Percentiles rank a stretch among this genome's conserved stretches.
phyloP scores from a whole-genome alignment of 2,113 vertebrate species.

The Dendropsophus ebraccatus region DNA sequence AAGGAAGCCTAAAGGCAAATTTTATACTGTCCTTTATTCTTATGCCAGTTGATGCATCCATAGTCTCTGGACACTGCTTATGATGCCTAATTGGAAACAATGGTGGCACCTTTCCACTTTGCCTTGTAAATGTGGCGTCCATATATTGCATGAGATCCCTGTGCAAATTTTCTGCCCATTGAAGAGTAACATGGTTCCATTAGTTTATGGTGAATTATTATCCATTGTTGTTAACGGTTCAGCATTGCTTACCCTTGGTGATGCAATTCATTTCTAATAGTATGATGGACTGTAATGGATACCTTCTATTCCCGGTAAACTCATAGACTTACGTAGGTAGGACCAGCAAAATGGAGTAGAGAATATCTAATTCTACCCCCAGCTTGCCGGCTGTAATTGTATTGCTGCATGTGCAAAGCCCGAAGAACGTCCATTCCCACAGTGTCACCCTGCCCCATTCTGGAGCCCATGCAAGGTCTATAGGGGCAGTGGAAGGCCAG shows the following conservation, averaged over 20 bases:
- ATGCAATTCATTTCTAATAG: not conserved
- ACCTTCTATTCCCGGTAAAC: not conserved
- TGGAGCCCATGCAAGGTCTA: not conserved
- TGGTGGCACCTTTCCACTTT: too few species aligned
- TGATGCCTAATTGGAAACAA: too few species aligned
- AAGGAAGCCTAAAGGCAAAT: not conserved
- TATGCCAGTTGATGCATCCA: not conserved
- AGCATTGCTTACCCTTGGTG: too few species aligned
- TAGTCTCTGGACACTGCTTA: too few species aligned
- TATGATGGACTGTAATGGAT: too few species aligned
- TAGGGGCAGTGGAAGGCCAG: slow-evolving; percentile 20
- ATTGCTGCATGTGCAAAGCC: slow-evolving; percentile 3
- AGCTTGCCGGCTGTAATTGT: not conserved
- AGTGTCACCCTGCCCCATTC: not conserved
- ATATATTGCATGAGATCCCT: not conserved
- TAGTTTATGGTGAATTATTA: not conserved
- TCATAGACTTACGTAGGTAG: not conserved
- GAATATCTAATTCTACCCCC: not conserved
- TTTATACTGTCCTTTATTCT: not conserved
- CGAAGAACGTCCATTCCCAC: not conserved
- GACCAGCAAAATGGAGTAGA: not conserved
- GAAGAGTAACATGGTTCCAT: not conserved
- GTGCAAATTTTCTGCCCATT: not conserved
- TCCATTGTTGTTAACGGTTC: not conserved
- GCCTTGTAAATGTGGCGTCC: too few species aligned